Evolutionary conservation across 64 coral and sea anemone genomes (phyloP), one percentile per base, ranked within the genome.

Genomic region (Pocillopora verrucosa): DNA sequence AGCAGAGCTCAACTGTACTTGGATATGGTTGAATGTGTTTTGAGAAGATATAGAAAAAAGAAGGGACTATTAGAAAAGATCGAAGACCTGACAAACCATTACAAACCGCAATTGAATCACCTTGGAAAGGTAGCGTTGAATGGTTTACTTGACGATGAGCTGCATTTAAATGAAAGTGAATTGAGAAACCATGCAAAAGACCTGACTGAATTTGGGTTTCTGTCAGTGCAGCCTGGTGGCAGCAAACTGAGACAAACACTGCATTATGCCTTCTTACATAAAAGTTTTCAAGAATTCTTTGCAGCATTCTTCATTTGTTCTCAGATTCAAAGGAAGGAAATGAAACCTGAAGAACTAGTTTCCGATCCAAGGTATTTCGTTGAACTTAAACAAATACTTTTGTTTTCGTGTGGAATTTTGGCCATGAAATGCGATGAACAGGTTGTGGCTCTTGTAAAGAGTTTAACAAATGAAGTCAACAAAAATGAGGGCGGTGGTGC

Each of bases 361-460:
- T n/a, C n/a, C 13, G 45, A 37, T 20, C 2, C 12, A 1, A 41
- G 4, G 4, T 16, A n/a, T n/a, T n/a, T 15, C 3, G 45, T 1
- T 0, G 51, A 85, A 30, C 69, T 85, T 3, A 45, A 68, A 70
- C 82, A 72, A 7, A 61, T 85, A 24, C n/a, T 67, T 9, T 85
- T 69, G 63, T 85, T 85, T 70, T 45, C n/a, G 11, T 85, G 61
- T 19, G 82, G 82, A 15, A 85, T 85, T 36, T 34, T 85, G 22
- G 34, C 61, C 11, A 16, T 9, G 45, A 35, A 68, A 12, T 62
- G 61, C 12, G 20, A 70, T 24, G 67, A 70, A 70, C 22, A 20
- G 11, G 67, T 24, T n/a, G 67, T 70, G 67, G 67, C 17, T 30
- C 67, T 70, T 70, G 25, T 69, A 0, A 10, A 19, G 10, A 69